Evolutionary conservation across 2,888 invertebrate species (phyloP), one percentile per base, ranked within the genome.

Genomic region (Scaptomyza flava): DNA sequence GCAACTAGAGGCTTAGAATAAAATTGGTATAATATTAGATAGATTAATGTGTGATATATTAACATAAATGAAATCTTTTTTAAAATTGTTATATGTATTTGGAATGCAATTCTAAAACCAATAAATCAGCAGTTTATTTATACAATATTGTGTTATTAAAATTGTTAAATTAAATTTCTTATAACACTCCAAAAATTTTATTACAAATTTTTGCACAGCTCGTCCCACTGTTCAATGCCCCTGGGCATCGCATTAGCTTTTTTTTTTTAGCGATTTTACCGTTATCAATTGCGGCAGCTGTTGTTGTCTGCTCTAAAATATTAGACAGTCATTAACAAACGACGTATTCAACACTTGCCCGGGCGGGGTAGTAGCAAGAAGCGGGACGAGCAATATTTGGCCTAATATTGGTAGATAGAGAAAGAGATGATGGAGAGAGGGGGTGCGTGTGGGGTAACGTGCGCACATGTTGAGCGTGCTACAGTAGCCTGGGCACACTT

Each of bases 211-310:
- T 17, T 1, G 17, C 17, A 17, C 17, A 17, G 17, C 17, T 17
- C 1, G 1, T 6, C n/a, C 58, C 64, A 77, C 57, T 66, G 72
- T 79, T 51, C 45, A 17, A 11, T 14, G 27, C 6, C 20, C 38
- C 30, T 41, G 36, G 17, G 45, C 34, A 17, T 33, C 47, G 31
- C 31, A 45, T 57, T 43, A 20, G 48, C 3, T 30, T 17, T 41
- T 27, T 41, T 27, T 46, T 52, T n/a, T 51, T 51, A 17, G 48
- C 38, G 52, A 60, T 72, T 68, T 53, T 31, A 57, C 23, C 81
- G 52, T 80, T 80, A 81, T 77, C 82, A 82, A 85, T 66, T 65
- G 78, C 45, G 33, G 59, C 81, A 81, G 86, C 78, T 86, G 81
- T 59, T 72, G 67, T 27, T 27, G 64, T 57, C 68, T 33, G 61